Conservation (phyloP, 2,113 vertebrate genomes). For the Narcine bancroftii region DNA sequence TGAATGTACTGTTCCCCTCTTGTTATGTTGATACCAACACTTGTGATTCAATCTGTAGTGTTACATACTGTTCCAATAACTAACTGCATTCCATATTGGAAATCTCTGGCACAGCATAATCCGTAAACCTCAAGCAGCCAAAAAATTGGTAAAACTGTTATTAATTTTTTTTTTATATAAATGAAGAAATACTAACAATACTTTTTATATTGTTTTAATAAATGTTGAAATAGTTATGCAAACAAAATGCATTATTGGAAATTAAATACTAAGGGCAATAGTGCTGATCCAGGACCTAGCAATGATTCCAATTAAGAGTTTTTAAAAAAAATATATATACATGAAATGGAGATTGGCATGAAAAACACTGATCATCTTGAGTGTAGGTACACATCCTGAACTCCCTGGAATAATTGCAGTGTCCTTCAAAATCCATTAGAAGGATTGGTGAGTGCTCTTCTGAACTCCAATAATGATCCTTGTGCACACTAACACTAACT, state of each 20-base stretch:
- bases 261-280: too few relatives aligned
- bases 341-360: background rate
- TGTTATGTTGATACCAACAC: background rate
- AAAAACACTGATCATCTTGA: background rate
- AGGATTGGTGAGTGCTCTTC: background rate
- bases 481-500: background rate
- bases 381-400: background rate
- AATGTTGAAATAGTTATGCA: too few relatives aligned
- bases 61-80: background rate
- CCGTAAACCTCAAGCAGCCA: background rate
- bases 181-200: too few relatives aligned
- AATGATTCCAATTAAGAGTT: background rate
- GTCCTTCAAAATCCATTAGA: background rate
- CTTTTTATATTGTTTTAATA: too few relatives aligned
- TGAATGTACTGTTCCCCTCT: background rate
- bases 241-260: too few relatives aligned
- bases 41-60: background rate
- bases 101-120: background rate
- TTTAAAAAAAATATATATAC: background rate
- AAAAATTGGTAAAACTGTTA: too few relatives aligned
- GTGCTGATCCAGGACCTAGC: background rate
- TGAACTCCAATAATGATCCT: background rate
- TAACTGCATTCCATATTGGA: background rate
- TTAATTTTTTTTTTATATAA: too few relatives aligned
- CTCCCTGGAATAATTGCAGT: background rate